Evolutionary conservation across 2,797 vertebrate genomes (phyloP).

Genomic region (Scleropages formosus): DNA sequence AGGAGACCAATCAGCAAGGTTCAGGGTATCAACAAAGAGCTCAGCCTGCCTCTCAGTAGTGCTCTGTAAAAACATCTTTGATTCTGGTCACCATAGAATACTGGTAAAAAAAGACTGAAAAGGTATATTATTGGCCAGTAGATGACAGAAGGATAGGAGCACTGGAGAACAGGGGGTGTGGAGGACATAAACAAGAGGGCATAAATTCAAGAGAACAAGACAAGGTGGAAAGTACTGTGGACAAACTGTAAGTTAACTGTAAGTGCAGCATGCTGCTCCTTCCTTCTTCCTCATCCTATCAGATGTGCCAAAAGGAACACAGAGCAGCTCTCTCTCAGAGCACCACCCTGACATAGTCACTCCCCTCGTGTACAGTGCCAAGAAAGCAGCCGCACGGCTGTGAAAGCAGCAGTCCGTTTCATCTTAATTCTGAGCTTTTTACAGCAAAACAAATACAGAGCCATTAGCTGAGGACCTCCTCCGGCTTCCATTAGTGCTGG

Average conservation of each 20-base stretch:
- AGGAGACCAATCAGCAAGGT: no score
- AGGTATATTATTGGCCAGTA: no score
- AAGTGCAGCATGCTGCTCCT: neutral
- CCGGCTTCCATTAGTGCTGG: conserved; percentile 20
- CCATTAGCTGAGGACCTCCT: conserved; percentile 4
- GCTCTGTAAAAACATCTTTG: no score
- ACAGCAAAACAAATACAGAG: conserved; percentile 15
- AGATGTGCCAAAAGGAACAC: conserved; percentile 1
- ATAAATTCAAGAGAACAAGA: no score
- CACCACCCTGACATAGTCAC: conserved; percentile 11
- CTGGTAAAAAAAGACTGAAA: no score
- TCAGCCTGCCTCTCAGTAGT: no score
- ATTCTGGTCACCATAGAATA: no score
- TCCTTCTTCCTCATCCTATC: conserved; percentile 4
- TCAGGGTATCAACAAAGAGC: no score
- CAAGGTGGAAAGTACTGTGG: neutral
- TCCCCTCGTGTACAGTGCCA: neutral
- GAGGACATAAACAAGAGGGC: no score
- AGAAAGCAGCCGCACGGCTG: neutral
- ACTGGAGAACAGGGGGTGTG: no score
- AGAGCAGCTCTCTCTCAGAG: conserved; percentile 4
- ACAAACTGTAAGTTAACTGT: neutral
- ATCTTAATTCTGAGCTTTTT: conserved; percentile 10
- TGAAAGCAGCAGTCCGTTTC: conserved; percentile 5
- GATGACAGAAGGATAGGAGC: no score